Percentiles rank a stretch among this genome's conserved stretches.
phyloP scores from a whole-genome alignment of 2,113 vertebrate genomes.

The Oriolus oriolus region DNA sequence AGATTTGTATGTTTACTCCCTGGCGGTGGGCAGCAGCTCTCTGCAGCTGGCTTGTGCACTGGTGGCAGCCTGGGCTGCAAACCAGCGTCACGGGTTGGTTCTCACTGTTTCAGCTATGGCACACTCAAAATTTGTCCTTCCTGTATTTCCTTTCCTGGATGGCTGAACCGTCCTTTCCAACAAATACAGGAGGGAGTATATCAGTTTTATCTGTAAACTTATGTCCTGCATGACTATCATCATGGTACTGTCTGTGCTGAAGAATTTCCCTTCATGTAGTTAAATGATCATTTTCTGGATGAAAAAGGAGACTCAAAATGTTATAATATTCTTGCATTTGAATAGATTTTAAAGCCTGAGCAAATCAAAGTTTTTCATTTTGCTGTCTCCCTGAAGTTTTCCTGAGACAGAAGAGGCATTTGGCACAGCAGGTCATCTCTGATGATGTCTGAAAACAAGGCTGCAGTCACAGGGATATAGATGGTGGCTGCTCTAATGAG shows the following conservation, averaged over 20 bases:
- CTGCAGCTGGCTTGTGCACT: neutral
- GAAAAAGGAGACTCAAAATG: neutral
- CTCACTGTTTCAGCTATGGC: neutral
- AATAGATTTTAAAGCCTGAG: neutral
- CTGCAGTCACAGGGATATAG: neutral
- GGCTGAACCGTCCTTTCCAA: neutral
- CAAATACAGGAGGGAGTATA: neutral
- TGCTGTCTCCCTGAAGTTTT: neutral
- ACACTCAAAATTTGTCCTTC: neutral
- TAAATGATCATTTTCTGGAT: neutral
- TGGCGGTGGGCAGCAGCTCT: neutral
- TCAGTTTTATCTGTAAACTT: neutral
- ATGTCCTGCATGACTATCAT: neutral
- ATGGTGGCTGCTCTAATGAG: constrained; percentile 11
- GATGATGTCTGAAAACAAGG: neutral
- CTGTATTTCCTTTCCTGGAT: neutral
- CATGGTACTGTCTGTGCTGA: neutral
- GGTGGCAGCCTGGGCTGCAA: neutral
- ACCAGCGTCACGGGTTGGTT: neutral
- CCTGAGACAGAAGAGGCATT: neutral
- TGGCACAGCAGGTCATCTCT: constrained; percentile 12
- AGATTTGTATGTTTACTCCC: neutral
- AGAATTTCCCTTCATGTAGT: neutral
- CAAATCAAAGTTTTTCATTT: neutral
- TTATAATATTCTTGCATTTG: neutral